Conservation (phyloP, 2,888 invertebrate species). For the Aleiodes leptofemur region DNA sequence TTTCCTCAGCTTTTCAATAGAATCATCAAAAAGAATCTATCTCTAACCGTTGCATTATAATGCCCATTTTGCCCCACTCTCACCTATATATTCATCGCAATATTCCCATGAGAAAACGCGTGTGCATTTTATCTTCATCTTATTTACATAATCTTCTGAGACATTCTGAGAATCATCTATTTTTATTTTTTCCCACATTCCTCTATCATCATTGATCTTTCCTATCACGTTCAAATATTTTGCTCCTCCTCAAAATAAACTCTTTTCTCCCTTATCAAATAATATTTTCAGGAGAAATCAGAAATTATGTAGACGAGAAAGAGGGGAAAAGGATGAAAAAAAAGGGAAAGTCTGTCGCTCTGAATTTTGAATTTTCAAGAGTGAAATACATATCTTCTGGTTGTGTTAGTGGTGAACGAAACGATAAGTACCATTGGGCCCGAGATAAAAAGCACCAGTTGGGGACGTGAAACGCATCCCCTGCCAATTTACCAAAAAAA, state of each 20-base stretch:
- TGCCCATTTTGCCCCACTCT: no score
- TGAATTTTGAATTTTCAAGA: background rate
- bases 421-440: constrained; percentile 16
- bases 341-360: background rate
- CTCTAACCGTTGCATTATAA: no score
- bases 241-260: no score
- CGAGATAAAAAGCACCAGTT: constrained; percentile 5
- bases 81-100: background rate
- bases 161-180: constrained; percentile 15
- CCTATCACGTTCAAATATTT: constrained; percentile 24
- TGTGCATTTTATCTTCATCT: constrained; percentile 4
- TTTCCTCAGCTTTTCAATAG: no score
- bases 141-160: constrained; percentile 19
- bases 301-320: background rate
- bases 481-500: constrained; percentile 14
- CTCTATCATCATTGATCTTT: constrained; percentile 23
- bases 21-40: no score
- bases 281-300: background rate
- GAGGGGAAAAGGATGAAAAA: no score
- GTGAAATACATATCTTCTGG: background rate
- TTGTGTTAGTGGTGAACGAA: background rate
- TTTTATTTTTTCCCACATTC: background rate
- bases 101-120: constrained; percentile 4
- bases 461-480: constrained; percentile 25
- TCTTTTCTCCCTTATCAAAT: background rate